Conservation (phyloP, 2,888 invertebrate species). For the Petrophora chlorosata region DNA sequence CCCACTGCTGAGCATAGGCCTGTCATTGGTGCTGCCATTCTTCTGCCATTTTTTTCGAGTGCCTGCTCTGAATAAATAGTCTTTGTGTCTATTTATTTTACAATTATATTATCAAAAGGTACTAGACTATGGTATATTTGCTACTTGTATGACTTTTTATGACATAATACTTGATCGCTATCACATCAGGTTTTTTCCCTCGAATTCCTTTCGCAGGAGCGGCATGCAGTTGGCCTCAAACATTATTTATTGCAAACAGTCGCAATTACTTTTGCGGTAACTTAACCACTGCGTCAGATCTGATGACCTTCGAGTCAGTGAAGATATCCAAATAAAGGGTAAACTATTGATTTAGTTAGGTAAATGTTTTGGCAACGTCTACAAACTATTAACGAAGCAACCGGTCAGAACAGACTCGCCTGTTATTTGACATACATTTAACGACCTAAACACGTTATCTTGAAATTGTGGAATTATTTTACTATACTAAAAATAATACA, state of each 20-base stretch:
- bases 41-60: too few species aligned
- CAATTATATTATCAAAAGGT: slow-evolving; percentile 3
- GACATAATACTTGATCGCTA: slow-evolving; percentile 13
- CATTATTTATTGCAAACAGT: slow-evolving; percentile 29
- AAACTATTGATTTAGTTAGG: slow-evolving; percentile 1
- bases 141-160: slow-evolving; percentile 6
- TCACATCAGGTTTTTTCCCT: slow-evolving; percentile 20
- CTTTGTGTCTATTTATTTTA: too few species aligned
- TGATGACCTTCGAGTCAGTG: slow-evolving; percentile 11
- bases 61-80: too few species aligned
- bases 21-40: too few species aligned
- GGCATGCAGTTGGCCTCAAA: slow-evolving; percentile 32
- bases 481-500: too few species aligned
- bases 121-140: neutral
- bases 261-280: slow-evolving; percentile 8
- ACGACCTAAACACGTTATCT: slow-evolving; percentile 14
- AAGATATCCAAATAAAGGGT: slow-evolving; percentile 10
- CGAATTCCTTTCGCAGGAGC: slow-evolving; percentile 32
- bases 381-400: neutral
- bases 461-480: too few species aligned
- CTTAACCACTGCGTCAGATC: slow-evolving; percentile 10
- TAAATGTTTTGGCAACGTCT: slow-evolving; percentile 5
- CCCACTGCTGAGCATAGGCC: too few species aligned
- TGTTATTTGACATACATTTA: slow-evolving; percentile 12
- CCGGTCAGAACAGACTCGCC: neutral